phyloP scores from a whole-genome alignment of 2,113 vertebrate genomes.

The Nettapus auritus region DNA sequence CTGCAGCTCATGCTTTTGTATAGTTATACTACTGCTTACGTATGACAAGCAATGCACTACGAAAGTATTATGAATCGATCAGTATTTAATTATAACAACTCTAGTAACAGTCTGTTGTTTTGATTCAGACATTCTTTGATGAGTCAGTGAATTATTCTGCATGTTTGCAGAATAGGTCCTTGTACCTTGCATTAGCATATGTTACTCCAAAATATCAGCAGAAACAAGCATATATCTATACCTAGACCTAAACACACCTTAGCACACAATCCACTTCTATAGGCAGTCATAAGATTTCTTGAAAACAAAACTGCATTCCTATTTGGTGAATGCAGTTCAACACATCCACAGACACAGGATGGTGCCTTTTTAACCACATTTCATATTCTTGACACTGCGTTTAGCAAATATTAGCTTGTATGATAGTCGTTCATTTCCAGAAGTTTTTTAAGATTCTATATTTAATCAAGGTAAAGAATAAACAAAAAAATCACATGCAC shows the following conservation, averaged over 20 bases:
- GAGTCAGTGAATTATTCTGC: neutral
- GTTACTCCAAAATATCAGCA: neutral
- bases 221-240: neutral
- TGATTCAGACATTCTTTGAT: neutral
- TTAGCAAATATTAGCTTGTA: neutral
- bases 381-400: neutral
- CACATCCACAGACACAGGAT: neutral
- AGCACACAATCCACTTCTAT: neutral
- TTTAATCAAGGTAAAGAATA: neutral
- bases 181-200: neutral
- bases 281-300: neutral
- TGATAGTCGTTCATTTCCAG: neutral
- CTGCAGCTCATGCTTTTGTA: neutral
- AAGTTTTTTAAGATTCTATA: neutral
- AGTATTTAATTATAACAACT: neutral
- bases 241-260: neutral
- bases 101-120: neutral
- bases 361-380: neutral
- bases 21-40: neutral
- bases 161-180: neutral
- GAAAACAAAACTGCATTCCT: neutral
- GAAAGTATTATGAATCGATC: neutral
- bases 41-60: neutral
- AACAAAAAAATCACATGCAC: neutral
- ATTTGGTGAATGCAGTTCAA: neutral